These are phyloP conservation scores for Bergia puertoricense DNA, from an alignment of 92 coral and sea anemone genomes.

Conservation along the genomic window DNA sequence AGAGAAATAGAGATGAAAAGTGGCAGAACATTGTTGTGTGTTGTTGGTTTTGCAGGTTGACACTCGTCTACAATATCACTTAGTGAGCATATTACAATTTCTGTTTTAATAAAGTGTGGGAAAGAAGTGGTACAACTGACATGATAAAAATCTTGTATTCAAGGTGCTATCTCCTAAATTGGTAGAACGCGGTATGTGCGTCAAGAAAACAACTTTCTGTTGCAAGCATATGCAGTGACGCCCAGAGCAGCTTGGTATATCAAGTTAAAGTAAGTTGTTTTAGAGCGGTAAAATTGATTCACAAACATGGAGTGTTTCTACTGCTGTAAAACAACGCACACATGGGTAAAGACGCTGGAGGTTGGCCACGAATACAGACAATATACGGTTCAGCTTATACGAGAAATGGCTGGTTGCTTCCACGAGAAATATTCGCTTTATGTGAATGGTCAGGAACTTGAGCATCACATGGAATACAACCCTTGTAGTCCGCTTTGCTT, in stretches of 20 bases:
- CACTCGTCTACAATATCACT: constrained; percentile 12
- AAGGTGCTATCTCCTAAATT: constrained; percentile 27
- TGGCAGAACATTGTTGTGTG: background rate
- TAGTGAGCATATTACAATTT: constrained; percentile 9
- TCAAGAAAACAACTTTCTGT: background rate
- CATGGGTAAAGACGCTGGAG: constrained; percentile 28
- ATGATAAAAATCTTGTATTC: constrained; percentile 28
- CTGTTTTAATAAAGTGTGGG: constrained; percentile 31
- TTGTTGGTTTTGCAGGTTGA: background rate
- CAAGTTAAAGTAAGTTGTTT: background rate
- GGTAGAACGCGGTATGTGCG: background rate
- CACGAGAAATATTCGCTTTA: constrained; percentile 57
- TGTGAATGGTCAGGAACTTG: constrained; percentile 59
- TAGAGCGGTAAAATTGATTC: background rate
- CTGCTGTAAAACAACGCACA: constrained; percentile 35
- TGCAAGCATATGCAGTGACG: background rate
- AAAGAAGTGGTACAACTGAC: constrained; percentile 1
- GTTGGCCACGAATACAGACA: constrained; percentile 53
- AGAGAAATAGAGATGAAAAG: background rate
- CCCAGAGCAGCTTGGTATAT: background rate
- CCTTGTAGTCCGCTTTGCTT: constrained; percentile 71
- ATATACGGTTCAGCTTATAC: constrained; percentile 56
- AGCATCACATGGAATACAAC: constrained; percentile 51
- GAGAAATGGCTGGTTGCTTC: constrained; percentile 59
- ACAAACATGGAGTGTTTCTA: constrained; percentile 28